A percentile compares a stretch with the other conserved stretches of the same genome.
Conservation (phyloP, 2,888 invertebrate genomes). For the Itoplectis maculator region DNA sequence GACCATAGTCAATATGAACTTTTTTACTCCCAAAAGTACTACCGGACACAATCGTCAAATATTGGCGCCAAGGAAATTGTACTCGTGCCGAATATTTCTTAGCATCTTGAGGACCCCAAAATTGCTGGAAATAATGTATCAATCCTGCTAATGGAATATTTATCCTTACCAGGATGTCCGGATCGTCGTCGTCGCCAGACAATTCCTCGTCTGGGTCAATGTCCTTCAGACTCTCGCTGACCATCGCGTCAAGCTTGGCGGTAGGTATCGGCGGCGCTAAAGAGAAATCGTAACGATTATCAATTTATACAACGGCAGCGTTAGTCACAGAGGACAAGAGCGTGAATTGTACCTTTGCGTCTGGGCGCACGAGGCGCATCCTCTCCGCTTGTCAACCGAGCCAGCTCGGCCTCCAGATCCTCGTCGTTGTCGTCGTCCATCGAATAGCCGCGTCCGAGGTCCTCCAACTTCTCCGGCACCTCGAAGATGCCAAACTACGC, state of each 20-base stretch:
- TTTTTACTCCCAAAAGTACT: too few species aligned
- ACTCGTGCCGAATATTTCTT: too few species aligned
- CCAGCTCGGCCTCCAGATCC: slow-evolving; percentile 95
- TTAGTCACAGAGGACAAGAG: not conserved
- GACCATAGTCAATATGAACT: too few species aligned
- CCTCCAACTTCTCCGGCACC: slow-evolving; percentile 88
- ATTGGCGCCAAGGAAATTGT: too few species aligned
- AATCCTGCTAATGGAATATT: not conserved
- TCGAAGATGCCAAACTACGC: slow-evolving; percentile 91
- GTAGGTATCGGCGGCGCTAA: slow-evolving; percentile 84
- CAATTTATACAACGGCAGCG: too few species aligned
- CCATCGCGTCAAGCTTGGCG: slow-evolving; percentile 90
- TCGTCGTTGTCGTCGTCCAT: slow-evolving; percentile 88
- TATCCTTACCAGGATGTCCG: slow-evolving; percentile 88
- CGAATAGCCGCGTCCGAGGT: slow-evolving; percentile 83
- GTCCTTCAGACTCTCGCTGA: slow-evolving; percentile 92
- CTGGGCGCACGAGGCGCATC: slow-evolving; percentile 80
- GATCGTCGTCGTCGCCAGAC: slow-evolving; percentile 92
- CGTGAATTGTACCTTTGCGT: slow-evolving; percentile 75
- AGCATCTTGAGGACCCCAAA: not conserved
- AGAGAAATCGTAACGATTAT: slow-evolving; percentile 30
- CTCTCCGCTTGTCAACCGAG: slow-evolving; percentile 87
- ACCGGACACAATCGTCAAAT: too few species aligned
- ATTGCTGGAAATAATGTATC: not conserved
- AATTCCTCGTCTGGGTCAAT: slow-evolving; percentile 91